Percentiles rank a stretch among this genome's conserved stretches.
Evolutionary conservation across 2,888 invertebrate species (phyloP).

Genomic region (Parnassius glacialis): DNA sequence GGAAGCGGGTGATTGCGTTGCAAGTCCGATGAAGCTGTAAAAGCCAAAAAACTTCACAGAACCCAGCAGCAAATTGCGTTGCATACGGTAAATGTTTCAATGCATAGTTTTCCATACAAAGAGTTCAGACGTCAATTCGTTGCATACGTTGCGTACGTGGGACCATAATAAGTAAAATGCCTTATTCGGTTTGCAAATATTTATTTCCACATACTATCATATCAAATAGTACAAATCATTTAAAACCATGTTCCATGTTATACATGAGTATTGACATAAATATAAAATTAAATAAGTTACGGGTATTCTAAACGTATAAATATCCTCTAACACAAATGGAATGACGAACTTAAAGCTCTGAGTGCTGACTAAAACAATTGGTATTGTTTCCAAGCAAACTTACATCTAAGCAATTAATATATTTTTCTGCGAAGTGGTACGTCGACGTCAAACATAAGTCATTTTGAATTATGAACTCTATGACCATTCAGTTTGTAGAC

Average conservation of each 20-base stretch:
- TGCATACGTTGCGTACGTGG: too few species aligned
- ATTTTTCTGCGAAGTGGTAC: conserved; percentile 3
- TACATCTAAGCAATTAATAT: conserved; percentile 14
- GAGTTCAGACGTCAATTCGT: too few species aligned
- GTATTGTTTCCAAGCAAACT: conserved; percentile 17
- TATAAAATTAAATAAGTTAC: conserved; percentile 30
- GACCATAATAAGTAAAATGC: neutral
- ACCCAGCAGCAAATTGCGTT: too few species aligned
- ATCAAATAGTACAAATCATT: conserved; percentile 47
- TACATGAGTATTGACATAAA: conserved; percentile 57
- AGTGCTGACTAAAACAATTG: conserved; percentile 23
- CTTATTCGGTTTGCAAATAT: conserved; percentile 22
- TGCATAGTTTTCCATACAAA: too few species aligned
- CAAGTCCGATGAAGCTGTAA: too few species aligned
- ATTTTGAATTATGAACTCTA: too few species aligned
- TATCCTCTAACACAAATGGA: conserved; percentile 42
- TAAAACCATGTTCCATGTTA: conserved; percentile 52
- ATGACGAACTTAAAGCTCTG: conserved; percentile 37
- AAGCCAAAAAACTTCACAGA: too few species aligned
- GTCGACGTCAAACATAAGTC: neutral
- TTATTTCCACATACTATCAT: conserved; percentile 45
- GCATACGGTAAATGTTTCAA: too few species aligned
- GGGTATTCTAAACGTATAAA: conserved; percentile 25
- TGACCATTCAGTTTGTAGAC: too few species aligned
- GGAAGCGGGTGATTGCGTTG: too few species aligned